Base-by-base conservation (phyloP, 2,113 vertebrate genomes). In the Myiozetetes cayanensis region DNA sequence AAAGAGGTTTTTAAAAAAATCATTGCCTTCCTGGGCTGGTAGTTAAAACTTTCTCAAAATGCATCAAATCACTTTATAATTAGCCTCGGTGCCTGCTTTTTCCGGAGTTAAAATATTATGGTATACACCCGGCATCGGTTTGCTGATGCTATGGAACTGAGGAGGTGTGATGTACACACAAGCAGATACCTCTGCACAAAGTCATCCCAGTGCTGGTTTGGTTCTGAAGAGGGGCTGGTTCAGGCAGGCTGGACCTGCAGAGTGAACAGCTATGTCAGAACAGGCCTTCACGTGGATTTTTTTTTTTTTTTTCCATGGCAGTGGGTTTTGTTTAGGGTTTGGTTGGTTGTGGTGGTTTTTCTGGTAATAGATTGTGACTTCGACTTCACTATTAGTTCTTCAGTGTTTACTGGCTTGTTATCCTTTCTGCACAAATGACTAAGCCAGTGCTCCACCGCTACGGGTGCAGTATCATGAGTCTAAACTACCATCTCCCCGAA, bases 151-250 rank as follows among this genome's bases (percentile, higher is more conserved):
- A 1, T 9, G 41, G 59, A 63, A 43, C 21, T 30, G 2, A 10
- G 3, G 20, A 31, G 6, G 13, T 83, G 33, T 0, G 0, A 18
- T 47, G 23, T 56, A 47, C 41, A 17, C 39, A 9, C 8, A 19
- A 53, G 58, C 16, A 30, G 21, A 35, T 11, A 47, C 11, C 21
- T 52, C n/a, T 56, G n/a, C 52, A 44, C 21, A n/a, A 62, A 44
- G 41, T 28, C 28, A 72, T 8, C 47, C 62, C n/a, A 12, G 28
- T 2, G 8, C 37, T 82, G 37, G 5, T 78, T 28, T n/a, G 43
- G 16, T 82, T 62, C 43, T 85, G 56, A 59, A 62, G 66, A 44
- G 71, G 16, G 15, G 41, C 25, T 73, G 10, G 7, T 43, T 82
- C 4, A 9, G 39, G 23, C 31, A 67, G 71, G 19, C 66, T 78